Conservation (phyloP, 2,888 invertebrate species). For the Allophyes oxyacanthae region DNA sequence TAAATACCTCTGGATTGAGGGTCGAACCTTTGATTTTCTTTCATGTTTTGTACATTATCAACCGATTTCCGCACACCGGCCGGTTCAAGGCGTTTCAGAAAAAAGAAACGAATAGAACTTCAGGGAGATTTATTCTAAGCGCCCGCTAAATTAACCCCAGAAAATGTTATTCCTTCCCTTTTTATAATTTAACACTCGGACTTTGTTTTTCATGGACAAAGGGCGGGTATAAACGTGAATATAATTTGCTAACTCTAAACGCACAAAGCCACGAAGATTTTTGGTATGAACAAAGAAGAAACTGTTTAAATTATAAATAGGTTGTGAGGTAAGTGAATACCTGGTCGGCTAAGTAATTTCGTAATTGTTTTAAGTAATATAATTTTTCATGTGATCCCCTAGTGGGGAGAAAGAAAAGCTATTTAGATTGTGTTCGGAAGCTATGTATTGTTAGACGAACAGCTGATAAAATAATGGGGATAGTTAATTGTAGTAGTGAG, state of each 20-base stretch:
- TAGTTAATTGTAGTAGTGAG: no score
- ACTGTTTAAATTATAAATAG: slow-evolving; percentile 5
- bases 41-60: slow-evolving; percentile 37
- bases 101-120: slow-evolving; percentile 67
- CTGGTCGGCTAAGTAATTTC: background rate
- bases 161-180: slow-evolving; percentile 68
- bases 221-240: slow-evolving; percentile 42
- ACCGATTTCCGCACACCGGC: slow-evolving; percentile 21
- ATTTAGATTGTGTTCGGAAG: no score
- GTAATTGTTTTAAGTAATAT: background rate
- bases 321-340: background rate
- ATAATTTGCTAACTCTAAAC: slow-evolving; percentile 27
- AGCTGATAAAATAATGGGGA: no score
- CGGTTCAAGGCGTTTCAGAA: slow-evolving; percentile 34
- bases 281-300: slow-evolving; percentile 18
- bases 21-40: slow-evolving; percentile 38
- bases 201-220: slow-evolving; percentile 64
- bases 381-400: no score
- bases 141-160: slow-evolving; percentile 71
- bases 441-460: no score
- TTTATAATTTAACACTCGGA: slow-evolving; percentile 72
- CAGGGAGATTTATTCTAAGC: slow-evolving; percentile 73
- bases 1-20: slow-evolving; percentile 18
- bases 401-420: no score
- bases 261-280: slow-evolving; percentile 13